phyloP scores from a whole-genome alignment of 2,797 vertebrate species.

The Saxicola maurus region DNA sequence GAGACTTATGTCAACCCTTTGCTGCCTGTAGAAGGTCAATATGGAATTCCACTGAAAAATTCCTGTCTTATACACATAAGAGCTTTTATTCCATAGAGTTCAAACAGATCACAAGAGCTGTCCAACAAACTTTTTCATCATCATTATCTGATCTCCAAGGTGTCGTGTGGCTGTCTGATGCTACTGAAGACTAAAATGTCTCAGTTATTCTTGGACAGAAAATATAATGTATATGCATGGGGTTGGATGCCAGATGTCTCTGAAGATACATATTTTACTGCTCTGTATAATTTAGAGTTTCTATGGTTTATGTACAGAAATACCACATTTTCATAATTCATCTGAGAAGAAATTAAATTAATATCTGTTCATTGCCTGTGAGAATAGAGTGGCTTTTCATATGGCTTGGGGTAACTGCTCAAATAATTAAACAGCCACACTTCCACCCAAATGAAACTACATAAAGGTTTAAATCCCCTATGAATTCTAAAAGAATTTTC shows the following conservation, averaged over 20 bases:
- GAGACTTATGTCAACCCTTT: background rate
- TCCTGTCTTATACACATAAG: background rate
- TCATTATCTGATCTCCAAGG: conserved; percentile 17
- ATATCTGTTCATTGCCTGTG: background rate
- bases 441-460: background rate
- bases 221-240: background rate
- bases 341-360: background rate
- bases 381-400: background rate
- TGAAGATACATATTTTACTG: background rate
- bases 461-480: background rate
- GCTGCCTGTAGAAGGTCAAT: background rate
- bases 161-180: background rate
- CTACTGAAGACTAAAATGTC: background rate
- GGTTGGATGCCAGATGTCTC: background rate
- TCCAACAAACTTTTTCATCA: conserved; percentile 10
- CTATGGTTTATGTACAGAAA: background rate
- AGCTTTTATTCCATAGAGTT: background rate
- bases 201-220: background rate
- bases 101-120: background rate
- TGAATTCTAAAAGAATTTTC: background rate
- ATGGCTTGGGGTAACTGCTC: background rate
- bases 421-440: background rate
- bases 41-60: background rate
- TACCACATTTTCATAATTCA: background rate
- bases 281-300: background rate